phyloP scores from a whole-genome alignment of 92 coral and sea anemone species.

The Zoanthus sociatus region DNA sequence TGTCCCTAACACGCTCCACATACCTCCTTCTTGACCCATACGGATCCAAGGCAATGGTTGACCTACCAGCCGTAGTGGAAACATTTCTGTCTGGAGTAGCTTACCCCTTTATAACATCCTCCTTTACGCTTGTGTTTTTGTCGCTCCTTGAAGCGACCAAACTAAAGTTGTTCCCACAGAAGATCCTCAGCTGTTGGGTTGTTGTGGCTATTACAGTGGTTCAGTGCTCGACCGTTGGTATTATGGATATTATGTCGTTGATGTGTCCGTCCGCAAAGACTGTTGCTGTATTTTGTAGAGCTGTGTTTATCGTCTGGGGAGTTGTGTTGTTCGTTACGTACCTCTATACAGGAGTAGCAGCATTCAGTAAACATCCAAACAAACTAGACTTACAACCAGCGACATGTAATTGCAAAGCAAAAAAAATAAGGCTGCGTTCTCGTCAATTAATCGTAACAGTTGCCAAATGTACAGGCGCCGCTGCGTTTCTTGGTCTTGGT shows the following conservation, averaged over 20 bases:
- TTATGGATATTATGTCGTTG: background rate
- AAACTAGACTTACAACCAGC: background rate
- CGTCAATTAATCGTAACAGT: conserved; percentile 18
- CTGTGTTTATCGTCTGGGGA: conserved; percentile 34
- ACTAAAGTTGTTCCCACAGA: conserved; percentile 18
- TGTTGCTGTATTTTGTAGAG: conserved; percentile 26
- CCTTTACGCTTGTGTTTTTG: conserved; percentile 30
- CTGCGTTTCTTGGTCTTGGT: conserved; percentile 27
- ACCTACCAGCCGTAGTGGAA: conserved; percentile 37
- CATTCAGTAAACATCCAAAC: conserved; percentile 1
- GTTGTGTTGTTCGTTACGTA: conserved; percentile 13
- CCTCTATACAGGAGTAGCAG: conserved; percentile 29
- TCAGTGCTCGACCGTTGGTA: background rate
- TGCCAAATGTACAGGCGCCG: conserved; percentile 35
- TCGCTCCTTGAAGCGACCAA: conserved; percentile 40
- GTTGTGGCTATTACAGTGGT: background rate
- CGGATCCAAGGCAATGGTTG: conserved; percentile 24
- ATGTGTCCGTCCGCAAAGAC: background rate
- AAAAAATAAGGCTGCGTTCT: background rate
- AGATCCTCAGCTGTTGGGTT: conserved; percentile 17
- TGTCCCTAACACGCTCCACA: conserved; percentile 31
- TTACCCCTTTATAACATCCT: conserved; percentile 31
- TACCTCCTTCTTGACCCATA: conserved; percentile 35
- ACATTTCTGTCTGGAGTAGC: conserved; percentile 9
- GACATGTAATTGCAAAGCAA: background rate